Evolutionary conservation across 1,140 invertebrate genomes (phyloP), one percentile per base, ranked within the genome.

Genomic region (Drosophila setifemur): DNA sequence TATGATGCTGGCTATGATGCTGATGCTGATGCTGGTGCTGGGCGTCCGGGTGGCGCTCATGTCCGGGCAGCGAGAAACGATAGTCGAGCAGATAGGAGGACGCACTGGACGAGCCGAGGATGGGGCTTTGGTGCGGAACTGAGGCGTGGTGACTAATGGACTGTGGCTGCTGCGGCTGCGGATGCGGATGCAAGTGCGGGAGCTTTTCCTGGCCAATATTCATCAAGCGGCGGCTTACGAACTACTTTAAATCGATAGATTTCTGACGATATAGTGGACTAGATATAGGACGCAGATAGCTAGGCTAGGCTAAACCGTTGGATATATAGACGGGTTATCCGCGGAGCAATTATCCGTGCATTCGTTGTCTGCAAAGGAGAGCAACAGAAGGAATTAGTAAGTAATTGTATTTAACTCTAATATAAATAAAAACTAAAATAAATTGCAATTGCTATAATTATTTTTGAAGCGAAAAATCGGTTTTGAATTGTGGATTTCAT

Each of bases 121-220:
- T 19, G 29, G 16, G 9, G 14, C 37, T 29, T 33, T 19, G 12
- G 16, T 26, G 45, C 8, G n/a, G 5, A 44, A 6, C 48, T 29
- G 28, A n/a, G n/a, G n/a, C 21, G 12, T 9, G 14, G 29, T 19
- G 29, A 50, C 44, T 45, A 49, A 44, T 47, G 33, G 58, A 58
- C 28, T 44, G 29, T 12, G 40, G 42, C 33, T 69, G 49, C 14
- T 58, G 60, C 53, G 26, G 43, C 23, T 74, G 73, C 67, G 58
- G 49, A n/a, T 68, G 72, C 35, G 53, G 21, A 55, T 74, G 67
- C 57, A 58, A 53, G 55, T 73, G 73, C 68, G 74, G n/a, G 64
- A 63, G 73, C 68, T 82, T 83, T 37, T 83, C 73, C 55, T 77
- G 77, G 11, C 77, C 77, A 77, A 82, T 82, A 82, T 83, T 77